Evolutionary conservation across 1,140 invertebrate species (phyloP), one percentile per base, ranked within the genome.

Genomic region (Geopemphigus sp.): DNA sequence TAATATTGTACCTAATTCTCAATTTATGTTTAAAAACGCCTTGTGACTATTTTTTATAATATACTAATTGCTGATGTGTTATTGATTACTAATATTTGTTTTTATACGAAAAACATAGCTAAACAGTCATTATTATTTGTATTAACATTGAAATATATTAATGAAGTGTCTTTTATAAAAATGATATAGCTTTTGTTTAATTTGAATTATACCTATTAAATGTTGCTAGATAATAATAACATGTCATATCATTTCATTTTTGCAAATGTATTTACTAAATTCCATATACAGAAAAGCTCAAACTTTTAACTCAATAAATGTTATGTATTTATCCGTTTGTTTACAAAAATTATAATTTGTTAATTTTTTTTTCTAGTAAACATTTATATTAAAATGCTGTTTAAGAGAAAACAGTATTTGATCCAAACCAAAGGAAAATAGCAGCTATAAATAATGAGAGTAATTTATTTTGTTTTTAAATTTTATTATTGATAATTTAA

Each of bases 341-440:
- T 39, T n/a, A n/a, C n/a, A n/a, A 29, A 17, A 61, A 26, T 56
- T 56, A 56, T 56, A 56, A 56, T n/a, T 5, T n/a, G 1, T 56
- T 56, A 10, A 56, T 66, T 68, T 47, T 64, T 64, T 29, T 63
- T 68, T 68, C 24, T 68, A 68, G 64, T 50, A 47, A 22, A 47
- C n/a, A 47, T 50, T 68, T 68, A 15, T 68, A 47, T 50, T 47
- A 66, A 66, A 66, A 3, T n/a, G 64, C 11, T 66, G 64, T 66
- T 1, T 22, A 68, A 68, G 64, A 68, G 32, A 68, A 68, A 68
- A 24, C 45, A 68, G 15, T 66, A 68, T 26, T 68, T 47, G 14
- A 24, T 0, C 15, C 22, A 50, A 68, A 6, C 45, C 12, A 68
- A 39, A 11, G 2, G n/a, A 68, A 47, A 5, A 66, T 22, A 22